Percentiles rank a stretch among this genome's conserved stretches.
Evolutionary conservation across 2,888 invertebrate species (phyloP).

Genomic region (Aphelenchoides bicaudatus): DNA sequence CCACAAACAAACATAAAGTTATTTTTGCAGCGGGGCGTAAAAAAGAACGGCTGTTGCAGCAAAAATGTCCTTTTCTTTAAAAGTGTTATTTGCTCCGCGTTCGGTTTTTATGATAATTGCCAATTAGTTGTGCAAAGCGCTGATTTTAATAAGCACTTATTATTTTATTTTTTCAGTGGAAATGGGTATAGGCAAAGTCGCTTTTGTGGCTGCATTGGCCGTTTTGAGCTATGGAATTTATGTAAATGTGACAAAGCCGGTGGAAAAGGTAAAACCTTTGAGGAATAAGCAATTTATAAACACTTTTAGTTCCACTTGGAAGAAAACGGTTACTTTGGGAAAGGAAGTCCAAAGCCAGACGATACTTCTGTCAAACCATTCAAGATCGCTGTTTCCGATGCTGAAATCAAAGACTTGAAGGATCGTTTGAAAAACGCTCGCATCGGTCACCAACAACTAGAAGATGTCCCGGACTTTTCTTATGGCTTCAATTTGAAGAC

Average conservation of each 20-base stretch:
- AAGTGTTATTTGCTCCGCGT: not conserved
- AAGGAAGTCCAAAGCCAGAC: constrained; percentile 37
- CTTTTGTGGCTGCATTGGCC: not conserved
- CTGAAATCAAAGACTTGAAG: constrained; percentile 45
- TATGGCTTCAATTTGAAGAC: constrained; percentile 75
- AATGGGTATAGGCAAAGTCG: constrained; percentile 3
- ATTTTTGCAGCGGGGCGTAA: too few relatives aligned
- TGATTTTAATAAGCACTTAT: too few relatives aligned
- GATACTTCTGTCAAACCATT: constrained; percentile 43
- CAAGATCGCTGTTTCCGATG: constrained; percentile 41
- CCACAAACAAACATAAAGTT: too few relatives aligned
- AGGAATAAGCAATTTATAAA: not conserved
- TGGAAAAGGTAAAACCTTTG: not conserved
- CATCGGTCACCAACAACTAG: constrained; percentile 50
- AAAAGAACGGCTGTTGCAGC: not conserved
- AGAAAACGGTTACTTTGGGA: constrained; percentile 45
- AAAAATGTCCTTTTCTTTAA: not conserved
- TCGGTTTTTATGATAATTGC: too few relatives aligned
- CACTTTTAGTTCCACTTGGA: not conserved
- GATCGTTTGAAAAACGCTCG: constrained; percentile 64
- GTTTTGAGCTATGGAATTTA: not conserved
- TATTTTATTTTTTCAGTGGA: too few relatives aligned
- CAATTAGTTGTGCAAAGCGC: too few relatives aligned
- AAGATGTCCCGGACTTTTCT: constrained; percentile 68
- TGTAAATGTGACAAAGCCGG: not conserved